A percentile compares a stretch with the other conserved stretches of the same genome.
Conservation (phyloP, 2,888 invertebrate species). For the Hyposoter didymator region DNA sequence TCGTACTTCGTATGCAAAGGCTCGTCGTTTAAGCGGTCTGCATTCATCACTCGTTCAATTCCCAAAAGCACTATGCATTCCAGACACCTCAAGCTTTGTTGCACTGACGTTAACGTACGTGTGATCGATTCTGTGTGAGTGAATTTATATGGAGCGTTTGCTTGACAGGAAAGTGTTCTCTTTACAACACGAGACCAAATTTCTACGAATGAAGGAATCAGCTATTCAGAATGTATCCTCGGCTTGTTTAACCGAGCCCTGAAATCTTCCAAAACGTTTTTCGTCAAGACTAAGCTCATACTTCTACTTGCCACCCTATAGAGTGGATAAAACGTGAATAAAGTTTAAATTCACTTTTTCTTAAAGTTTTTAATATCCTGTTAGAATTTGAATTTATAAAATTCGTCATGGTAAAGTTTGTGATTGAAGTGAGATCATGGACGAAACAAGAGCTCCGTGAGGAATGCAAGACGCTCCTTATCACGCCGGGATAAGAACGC, state of each 20-base stretch:
- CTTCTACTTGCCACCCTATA: not conserved
- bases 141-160: slow-evolving; percentile 1
- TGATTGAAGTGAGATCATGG: not conserved
- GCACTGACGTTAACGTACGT: slow-evolving; percentile 20
- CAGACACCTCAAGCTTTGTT: slow-evolving; percentile 36
- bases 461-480: slow-evolving; percentile 42
- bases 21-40: slow-evolving; percentile 53
- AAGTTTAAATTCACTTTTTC: not conserved
- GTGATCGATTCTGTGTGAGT: slow-evolving; percentile 1
- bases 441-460: slow-evolving; percentile 23
- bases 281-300: not conserved
- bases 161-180: not conserved
- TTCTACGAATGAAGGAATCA: slow-evolving; percentile 30
- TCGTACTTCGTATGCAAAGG: slow-evolving; percentile 60
- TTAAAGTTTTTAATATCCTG: not conserved
- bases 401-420: slow-evolving; percentile 10
- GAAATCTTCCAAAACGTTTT: slow-evolving; percentile 17
- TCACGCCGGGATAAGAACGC: slow-evolving; percentile 11
- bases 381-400: not conserved
- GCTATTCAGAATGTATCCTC: slow-evolving; percentile 34
- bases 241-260: slow-evolving; percentile 35
- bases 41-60: slow-evolving; percentile 64
- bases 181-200: slow-evolving; percentile 23
- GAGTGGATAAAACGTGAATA: no score
- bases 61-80: slow-evolving; percentile 63